These are phyloP conservation scores for Urocynchramus pylzowi DNA, from an alignment of 2,113 vertebrate genomes.

Conservation along the genomic window DNA sequence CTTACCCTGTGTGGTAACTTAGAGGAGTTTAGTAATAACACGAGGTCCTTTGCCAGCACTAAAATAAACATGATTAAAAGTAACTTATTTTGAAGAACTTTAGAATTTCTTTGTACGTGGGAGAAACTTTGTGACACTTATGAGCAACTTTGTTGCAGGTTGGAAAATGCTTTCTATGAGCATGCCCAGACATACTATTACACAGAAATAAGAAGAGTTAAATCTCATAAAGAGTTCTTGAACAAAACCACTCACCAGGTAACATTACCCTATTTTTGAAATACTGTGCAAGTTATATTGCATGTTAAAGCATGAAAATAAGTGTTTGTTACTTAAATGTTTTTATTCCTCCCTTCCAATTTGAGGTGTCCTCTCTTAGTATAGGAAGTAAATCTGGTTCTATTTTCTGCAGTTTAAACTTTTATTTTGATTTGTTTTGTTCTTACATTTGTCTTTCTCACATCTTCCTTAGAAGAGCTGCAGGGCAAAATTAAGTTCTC, in stretches of 20 bases:
- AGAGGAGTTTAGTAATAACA: background rate
- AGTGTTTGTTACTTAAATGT: background rate
- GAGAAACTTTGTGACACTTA: background rate
- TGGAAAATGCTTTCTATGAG: constrained; percentile 98
- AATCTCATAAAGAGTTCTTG: constrained; percentile 97
- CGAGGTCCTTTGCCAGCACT: background rate
- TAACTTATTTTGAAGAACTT: background rate
- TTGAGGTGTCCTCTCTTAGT: background rate
- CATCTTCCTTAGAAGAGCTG: background rate
- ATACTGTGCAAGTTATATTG: background rate
- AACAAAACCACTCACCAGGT: constrained; percentile 99
- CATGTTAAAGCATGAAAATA: background rate
- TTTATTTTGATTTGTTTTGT: background rate
- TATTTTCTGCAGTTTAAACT: background rate
- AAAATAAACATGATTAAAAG: background rate
- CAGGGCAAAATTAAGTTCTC: background rate
- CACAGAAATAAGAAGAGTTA: constrained; percentile 93
- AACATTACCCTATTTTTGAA: background rate
- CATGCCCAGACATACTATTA: constrained; percentile 98
- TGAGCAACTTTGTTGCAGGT: constrained; percentile 69
- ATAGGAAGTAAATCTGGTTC: background rate
- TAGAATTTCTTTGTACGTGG: background rate
- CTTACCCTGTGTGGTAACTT: background rate
- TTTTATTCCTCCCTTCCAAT: background rate
- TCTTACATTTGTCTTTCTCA: background rate